Evolutionary conservation across 92 coral and sea anemone genomes (phyloP).

Genomic region (Bergia puertoricense): DNA sequence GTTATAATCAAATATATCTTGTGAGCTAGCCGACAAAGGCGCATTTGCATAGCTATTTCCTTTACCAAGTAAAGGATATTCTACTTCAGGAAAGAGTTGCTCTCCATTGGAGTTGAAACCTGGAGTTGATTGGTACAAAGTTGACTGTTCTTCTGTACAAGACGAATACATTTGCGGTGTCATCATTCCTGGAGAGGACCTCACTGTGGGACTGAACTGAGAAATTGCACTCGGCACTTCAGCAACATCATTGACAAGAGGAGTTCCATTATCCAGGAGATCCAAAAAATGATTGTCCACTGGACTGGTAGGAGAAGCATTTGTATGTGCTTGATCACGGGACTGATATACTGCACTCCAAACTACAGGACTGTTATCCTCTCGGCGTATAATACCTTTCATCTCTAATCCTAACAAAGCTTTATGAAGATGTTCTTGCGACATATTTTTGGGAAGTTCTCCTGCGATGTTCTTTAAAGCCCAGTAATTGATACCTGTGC

Average conservation of each 20-base stretch:
- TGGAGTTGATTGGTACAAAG: not conserved
- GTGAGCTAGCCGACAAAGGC: not conserved
- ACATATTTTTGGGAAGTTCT: not conserved
- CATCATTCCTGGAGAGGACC: not conserved
- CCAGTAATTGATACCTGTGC: slow-evolving; percentile 1
- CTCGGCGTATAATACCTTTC: not conserved
- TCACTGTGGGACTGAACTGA: not conserved
- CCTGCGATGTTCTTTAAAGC: not conserved
- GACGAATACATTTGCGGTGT: not conserved
- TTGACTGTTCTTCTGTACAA: not conserved
- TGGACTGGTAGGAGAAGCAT: not conserved
- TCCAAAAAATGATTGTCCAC: not conserved
- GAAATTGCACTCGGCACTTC: not conserved
- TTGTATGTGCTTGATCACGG: no score
- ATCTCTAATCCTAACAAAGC: not conserved
- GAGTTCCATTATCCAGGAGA: not conserved
- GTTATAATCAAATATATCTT: not conserved
- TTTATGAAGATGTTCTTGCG: not conserved
- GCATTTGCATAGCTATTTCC: not conserved
- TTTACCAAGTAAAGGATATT: not conserved
- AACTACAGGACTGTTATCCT: not conserved
- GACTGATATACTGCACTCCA: not conserved
- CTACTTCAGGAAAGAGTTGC: not conserved
- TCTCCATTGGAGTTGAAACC: not conserved
- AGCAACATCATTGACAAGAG: not conserved